These are phyloP conservation scores for Grammomys dolichurus DNA, from an alignment of 2,113 vertebrate species.

Conservation along the genomic window DNA sequence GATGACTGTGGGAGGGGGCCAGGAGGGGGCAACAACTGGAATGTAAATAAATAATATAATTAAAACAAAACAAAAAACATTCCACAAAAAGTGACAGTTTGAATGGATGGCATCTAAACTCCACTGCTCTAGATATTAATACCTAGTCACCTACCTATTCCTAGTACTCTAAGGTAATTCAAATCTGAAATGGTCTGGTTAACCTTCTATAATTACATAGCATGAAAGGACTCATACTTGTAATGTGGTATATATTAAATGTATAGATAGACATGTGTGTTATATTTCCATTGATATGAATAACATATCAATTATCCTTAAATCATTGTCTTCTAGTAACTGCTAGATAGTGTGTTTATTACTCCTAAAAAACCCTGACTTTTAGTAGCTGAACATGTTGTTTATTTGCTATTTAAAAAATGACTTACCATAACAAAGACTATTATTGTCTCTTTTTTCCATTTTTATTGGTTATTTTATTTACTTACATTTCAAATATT, in stretches of 20 bases:
- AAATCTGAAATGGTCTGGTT: background rate
- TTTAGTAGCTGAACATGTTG: background rate
- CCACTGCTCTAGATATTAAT: conserved; percentile 23
- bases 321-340: conserved; percentile 20
- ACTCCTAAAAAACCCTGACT: background rate
- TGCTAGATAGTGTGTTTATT: background rate
- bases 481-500: too few relatives aligned
- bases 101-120: background rate
- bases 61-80: too few relatives aligned
- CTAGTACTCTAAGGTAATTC: background rate
- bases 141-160: background rate
- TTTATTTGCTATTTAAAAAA: conserved; percentile 6
- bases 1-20: too few relatives aligned
- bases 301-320: background rate
- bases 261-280: background rate
- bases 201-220: conserved; percentile 3
- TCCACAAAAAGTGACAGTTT: background rate
- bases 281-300: background rate
- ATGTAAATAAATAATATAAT: too few relatives aligned
- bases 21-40: too few relatives aligned
- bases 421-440: background rate
- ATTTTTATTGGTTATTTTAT: too few relatives aligned
- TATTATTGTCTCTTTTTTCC: too few relatives aligned
- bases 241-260: background rate
- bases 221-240: background rate